Percentiles rank a stretch among this genome's conserved stretches.
Evolutionary conservation across 2,797 vertebrate species (phyloP).

Genomic region (Poeciliopsis presidionis): DNA sequence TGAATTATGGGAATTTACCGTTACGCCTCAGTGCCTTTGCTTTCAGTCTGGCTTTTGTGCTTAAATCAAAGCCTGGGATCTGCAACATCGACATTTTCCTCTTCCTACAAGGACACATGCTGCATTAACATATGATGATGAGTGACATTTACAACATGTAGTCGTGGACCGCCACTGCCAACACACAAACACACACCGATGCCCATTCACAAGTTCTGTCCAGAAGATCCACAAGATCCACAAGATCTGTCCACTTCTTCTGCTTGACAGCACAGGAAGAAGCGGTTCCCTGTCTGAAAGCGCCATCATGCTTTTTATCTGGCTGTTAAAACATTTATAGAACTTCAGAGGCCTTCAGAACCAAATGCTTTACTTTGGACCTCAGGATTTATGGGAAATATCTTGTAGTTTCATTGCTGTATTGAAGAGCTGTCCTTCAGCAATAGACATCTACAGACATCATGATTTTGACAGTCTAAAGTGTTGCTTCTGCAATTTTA

Average conservation of each 20-base stretch:
- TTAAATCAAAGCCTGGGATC: slow-evolving; percentile 94
- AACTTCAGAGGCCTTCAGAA: no score
- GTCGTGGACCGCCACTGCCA: slow-evolving; percentile 44
- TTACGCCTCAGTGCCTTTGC: slow-evolving; percentile 89
- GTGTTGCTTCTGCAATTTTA: no score
- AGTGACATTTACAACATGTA: slow-evolving; percentile 80
- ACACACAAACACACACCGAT: no score
- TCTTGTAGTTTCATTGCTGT: background rate
- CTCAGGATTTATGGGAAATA: no score
- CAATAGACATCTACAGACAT: no score
- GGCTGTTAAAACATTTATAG: no score
- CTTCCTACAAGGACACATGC: slow-evolving; percentile 83
- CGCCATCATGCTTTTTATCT: no score
- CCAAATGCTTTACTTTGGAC: no score
- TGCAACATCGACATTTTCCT: slow-evolving; percentile 83
- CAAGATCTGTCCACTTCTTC: slow-evolving; percentile 29
- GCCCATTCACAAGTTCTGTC: no score
- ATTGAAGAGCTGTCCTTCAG: background rate
- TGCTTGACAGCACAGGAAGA: no score
- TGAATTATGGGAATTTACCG: slow-evolving; percentile 99
- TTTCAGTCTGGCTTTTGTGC: slow-evolving; percentile 87
- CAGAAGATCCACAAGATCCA: background rate
- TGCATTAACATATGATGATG: slow-evolving; percentile 73
- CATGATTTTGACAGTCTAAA: background rate
- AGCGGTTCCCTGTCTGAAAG: no score